Evolutionary conservation across 2,888 invertebrate species (phyloP), one percentile per base, ranked within the genome.

Genomic region (Hecatera dysodea): DNA sequence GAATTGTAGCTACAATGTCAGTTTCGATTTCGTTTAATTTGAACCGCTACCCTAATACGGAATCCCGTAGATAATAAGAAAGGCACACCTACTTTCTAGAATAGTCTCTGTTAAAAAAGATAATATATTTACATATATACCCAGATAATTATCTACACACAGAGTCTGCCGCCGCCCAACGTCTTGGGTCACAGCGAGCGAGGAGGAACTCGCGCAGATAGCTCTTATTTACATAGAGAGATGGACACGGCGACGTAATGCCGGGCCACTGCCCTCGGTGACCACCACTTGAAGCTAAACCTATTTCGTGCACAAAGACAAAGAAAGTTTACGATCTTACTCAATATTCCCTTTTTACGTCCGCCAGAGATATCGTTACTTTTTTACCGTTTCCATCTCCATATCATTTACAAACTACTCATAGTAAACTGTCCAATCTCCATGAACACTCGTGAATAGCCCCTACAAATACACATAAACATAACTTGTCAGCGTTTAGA

Each of bases 291-390:
- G 46, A 59, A 68, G 60, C 50, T 63, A 67, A 50, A 76, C 66
- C 57, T 57, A 62, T 75, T 62, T 53, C 22, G 39, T 39, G 33
- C 36, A 57, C 61, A 80, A 66, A 80, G 53, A 75, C 67, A 71
- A 64, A 57, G 33, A 63, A 72, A 48, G 19, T 82, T 72, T 78
- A 81, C 69, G 79, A 69, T 66, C 29, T 65, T 56, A 67, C 72
- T 67, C 48, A 70, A 78, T 67, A 67, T 69, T 62, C 64, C 52
- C 11, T 44, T 52, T 67, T 62, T 56, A 72, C 52, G 61, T 53
- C 42, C 48, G 29, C 48, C 29, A 19, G 24, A 7, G 22, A 39
- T 55, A 61, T 63, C 80, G 33, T 67, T 29, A 59, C 63, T 46
- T 67, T 59, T 36, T 69, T 71, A 67, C 55, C 29, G 44, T 76